These are phyloP conservation scores for Aethes cnicana DNA, from an alignment of 2,888 invertebrate species.

Conservation along the genomic window DNA sequence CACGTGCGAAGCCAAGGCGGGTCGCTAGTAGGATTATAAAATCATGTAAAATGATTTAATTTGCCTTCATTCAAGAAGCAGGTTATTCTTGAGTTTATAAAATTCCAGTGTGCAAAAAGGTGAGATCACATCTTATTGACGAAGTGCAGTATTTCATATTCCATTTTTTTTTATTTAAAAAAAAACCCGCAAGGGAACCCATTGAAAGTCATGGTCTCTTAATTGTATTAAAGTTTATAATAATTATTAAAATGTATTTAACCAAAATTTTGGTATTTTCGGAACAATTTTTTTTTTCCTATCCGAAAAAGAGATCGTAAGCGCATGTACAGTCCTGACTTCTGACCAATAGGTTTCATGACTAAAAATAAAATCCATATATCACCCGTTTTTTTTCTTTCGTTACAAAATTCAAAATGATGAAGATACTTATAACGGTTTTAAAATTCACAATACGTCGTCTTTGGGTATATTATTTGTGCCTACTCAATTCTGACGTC, in stretches of 20 bases:
- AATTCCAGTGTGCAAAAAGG: conserved; percentile 45
- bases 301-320: no score
- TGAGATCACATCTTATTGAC: conserved; percentile 50
- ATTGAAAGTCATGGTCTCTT: conserved; percentile 14
- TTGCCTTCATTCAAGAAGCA: background rate
- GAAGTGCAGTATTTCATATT: conserved; percentile 43
- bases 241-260: conserved; percentile 15
- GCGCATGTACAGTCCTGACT: no score
- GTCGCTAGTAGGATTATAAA: background rate
- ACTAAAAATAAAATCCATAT: no score
- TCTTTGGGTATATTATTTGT: no score
- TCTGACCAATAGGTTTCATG: no score
- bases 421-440: no score
- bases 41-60: background rate
- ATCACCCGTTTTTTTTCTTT: no score
- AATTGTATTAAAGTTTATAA: conserved; percentile 20
- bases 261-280: conserved; percentile 5
- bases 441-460: no score
- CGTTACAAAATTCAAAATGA: no score
- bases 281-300: no score
- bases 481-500: no score
- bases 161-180: conserved; percentile 35
- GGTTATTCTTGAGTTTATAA: background rate
- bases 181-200: conserved; percentile 32
- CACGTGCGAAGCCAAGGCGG: no score